These are phyloP conservation scores for Lampris incognitus DNA, from an alignment of 2,113 vertebrate species.

Conservation along the genomic window DNA sequence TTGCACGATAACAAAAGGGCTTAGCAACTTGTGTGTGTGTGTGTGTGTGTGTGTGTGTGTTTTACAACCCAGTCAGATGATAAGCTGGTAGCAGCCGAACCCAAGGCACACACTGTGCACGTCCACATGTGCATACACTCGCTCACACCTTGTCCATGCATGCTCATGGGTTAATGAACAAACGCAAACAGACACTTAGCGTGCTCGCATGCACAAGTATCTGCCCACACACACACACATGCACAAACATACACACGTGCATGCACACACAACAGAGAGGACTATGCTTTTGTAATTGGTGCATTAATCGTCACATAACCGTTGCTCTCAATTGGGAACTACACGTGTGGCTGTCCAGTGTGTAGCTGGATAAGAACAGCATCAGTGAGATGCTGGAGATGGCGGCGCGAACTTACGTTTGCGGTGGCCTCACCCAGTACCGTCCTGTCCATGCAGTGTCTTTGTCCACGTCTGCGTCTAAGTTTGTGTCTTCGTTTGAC, in stretches of 20 bases:
- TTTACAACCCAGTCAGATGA: no score
- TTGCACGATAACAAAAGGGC: conserved; percentile 59
- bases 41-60: no score
- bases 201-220: conserved; percentile 37
- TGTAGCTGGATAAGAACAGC: no score
- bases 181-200: no score
- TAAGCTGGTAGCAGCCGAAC: no score
- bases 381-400: no score
- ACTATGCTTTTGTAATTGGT: not conserved
- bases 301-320: conserved; percentile 3
- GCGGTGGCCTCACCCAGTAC: no score
- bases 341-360: not conserved
- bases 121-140: not conserved
- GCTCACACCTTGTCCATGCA: conserved; percentile 3
- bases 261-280: not conserved
- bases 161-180: no score
- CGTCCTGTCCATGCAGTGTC: no score
- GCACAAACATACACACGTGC: conserved; percentile 11
- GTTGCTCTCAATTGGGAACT: conserved; percentile 28
- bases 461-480: no score
- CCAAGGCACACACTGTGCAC: not conserved
- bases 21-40: conserved; percentile 15
- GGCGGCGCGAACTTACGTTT: no score
- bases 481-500: no score
- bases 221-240: conserved; percentile 37